These are phyloP conservation scores for Podocnemis expansa DNA, from an alignment of 2,113 vertebrate genomes.

Conservation along the genomic window DNA sequence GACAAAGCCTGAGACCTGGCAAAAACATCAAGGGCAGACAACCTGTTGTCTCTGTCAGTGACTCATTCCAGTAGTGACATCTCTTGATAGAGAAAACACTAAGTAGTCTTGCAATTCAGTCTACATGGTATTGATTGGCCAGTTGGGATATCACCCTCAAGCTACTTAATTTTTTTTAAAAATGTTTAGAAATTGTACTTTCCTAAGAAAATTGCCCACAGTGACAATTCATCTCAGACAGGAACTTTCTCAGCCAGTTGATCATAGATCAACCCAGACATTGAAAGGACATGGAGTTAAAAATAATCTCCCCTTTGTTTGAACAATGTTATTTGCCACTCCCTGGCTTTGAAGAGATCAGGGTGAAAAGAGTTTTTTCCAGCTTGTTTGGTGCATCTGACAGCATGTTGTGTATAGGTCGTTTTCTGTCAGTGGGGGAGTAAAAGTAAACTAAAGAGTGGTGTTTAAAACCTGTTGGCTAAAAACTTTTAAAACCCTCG, in stretches of 20 bases:
- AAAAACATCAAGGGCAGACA: background rate
- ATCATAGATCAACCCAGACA: background rate
- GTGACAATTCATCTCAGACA: background rate
- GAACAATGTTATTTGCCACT: background rate
- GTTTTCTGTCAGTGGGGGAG: fast-evolving
- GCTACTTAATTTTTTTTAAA: background rate
- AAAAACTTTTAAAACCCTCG: background rate
- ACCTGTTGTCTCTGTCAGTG: background rate
- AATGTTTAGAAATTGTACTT: background rate
- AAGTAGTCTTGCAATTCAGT: background rate
- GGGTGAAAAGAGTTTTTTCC: background rate
- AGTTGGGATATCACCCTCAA: background rate
- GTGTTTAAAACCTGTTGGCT: background rate
- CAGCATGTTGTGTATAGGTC: fast-evolving
- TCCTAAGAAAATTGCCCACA: background rate
- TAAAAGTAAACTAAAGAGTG: background rate
- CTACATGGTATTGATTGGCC: background rate
- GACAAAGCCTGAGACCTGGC: background rate
- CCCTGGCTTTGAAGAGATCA: fast-evolving
- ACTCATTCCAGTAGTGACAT: background rate
- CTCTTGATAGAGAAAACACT: background rate
- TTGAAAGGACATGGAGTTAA: background rate
- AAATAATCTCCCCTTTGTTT: background rate
- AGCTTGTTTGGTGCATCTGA: fast-evolving
- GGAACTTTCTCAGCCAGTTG: background rate